Percentiles rank a stretch among this genome's conserved stretches.
Conservation (phyloP, 2,888 invertebrate genomes). For the Polyommatus icarus region DNA sequence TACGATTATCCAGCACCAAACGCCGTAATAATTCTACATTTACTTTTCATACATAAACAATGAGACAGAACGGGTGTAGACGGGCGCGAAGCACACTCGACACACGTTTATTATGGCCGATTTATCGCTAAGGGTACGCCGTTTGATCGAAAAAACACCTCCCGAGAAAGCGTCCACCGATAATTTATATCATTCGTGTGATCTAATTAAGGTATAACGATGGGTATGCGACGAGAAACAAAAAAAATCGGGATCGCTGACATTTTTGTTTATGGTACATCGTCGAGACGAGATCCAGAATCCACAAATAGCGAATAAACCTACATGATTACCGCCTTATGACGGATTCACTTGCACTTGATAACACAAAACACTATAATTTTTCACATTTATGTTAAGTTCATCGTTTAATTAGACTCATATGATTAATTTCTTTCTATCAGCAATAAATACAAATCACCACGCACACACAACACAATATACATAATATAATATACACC, state of each 20-base stretch:
- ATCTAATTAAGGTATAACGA: slow-evolving; percentile 76
- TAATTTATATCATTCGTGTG: slow-evolving; percentile 77
- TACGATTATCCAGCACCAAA: slow-evolving; percentile 61
- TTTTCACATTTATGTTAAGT: slow-evolving; percentile 77
- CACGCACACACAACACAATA: slow-evolving; percentile 81
- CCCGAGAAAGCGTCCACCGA: slow-evolving; percentile 70
- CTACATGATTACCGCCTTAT: slow-evolving; percentile 79
- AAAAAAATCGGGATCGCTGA: slow-evolving; percentile 80
- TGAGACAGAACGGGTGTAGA: slow-evolving; percentile 78
- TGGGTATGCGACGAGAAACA: slow-evolving; percentile 78
- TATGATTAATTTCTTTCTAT: slow-evolving; percentile 78
- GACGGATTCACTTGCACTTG: slow-evolving; percentile 78
- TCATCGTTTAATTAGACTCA: slow-evolving; percentile 74
- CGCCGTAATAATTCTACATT: slow-evolving; percentile 75
- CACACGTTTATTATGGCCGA: slow-evolving; percentile 77
- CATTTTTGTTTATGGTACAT: slow-evolving; percentile 82
- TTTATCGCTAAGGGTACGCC: slow-evolving; percentile 65
- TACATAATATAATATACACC: slow-evolving; percentile 60
- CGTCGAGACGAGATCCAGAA: slow-evolving; percentile 74
- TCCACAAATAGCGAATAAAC: slow-evolving; percentile 79
- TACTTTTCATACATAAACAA: slow-evolving; percentile 80
- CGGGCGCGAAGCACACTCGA: slow-evolving; percentile 72
- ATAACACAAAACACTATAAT: slow-evolving; percentile 75
- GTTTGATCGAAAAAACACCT: slow-evolving; percentile 53
- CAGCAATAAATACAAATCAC: slow-evolving; percentile 81